phyloP scores from a whole-genome alignment of 2,888 invertebrate genomes.

The Aelia acuminata region DNA sequence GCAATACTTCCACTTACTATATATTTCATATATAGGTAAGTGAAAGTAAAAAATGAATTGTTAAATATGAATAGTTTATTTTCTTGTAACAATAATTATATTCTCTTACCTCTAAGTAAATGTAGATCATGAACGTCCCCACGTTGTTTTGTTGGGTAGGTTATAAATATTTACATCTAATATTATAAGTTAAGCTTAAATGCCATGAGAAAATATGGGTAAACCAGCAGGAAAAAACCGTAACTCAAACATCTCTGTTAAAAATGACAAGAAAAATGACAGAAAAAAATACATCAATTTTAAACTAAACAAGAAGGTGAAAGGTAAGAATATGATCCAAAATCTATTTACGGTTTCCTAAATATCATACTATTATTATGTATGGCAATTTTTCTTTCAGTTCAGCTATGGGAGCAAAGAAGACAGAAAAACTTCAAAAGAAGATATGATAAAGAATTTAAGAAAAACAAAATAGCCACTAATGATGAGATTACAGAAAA shows the following conservation, averaged over 20 bases:
- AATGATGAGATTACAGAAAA: background rate
- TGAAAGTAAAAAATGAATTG: too few species aligned
- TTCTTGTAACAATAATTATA: too few species aligned
- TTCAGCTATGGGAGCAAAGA: constrained; percentile 61
- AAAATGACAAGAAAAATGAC: constrained; percentile 57
- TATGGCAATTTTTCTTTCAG: constrained; percentile 45
- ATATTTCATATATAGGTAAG: too few species aligned
- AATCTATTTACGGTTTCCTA: background rate
- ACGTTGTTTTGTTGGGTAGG: background rate
- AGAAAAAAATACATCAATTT: constrained; percentile 63
- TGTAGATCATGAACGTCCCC: background rate
- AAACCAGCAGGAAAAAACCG: background rate
- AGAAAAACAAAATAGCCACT: constrained; percentile 43
- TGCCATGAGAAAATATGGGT: background rate
- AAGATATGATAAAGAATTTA: constrained; percentile 60
- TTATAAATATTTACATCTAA: too few species aligned
- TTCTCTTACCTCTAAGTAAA: too few species aligned
- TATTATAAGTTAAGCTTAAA: too few species aligned
- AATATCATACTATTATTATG: background rate
- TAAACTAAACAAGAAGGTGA: constrained; percentile 59
- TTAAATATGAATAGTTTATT: too few species aligned
- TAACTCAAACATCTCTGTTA: background rate
- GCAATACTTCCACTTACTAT: too few species aligned
- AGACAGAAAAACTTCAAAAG: constrained; percentile 59
- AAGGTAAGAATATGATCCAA: constrained; percentile 53